phyloP scores from a whole-genome alignment of 1,140 invertebrate genomes.

The Sogatella furcifera region DNA sequence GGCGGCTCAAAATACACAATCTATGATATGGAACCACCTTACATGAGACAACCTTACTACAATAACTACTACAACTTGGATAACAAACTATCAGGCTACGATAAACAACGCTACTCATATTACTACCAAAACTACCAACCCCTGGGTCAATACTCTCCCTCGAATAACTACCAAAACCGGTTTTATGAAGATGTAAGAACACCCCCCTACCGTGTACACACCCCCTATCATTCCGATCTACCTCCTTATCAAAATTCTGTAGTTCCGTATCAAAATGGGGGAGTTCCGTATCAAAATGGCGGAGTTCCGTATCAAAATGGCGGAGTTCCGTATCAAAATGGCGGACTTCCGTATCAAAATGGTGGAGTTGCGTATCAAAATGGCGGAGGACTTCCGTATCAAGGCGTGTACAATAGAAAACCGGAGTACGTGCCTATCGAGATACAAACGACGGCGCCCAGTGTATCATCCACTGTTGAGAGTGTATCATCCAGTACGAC shows the following conservation, averaged over 20 bases:
- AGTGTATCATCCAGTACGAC: no score
- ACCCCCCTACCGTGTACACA: background rate
- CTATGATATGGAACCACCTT: background rate
- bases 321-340: no score
- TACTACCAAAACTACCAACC: no score
- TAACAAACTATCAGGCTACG: no score
- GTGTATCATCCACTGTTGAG: no score
- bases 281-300: no score
- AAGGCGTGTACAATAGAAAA: background rate
- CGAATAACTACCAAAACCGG: background rate
- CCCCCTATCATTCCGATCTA: background rate
- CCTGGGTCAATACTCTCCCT: background rate
- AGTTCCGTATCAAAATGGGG: no score
- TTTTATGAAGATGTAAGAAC: background rate
- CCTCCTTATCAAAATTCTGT: no score
- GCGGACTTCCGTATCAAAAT: background rate
- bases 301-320: background rate
- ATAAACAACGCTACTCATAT: no score
- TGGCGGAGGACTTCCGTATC: background rate
- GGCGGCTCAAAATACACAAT: background rate
- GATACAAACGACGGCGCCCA: background rate
- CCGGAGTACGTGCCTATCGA: background rate
- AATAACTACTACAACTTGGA: background rate
- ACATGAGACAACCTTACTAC: background rate
- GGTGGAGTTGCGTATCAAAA: no score